Evolutionary conservation across 2,797 vertebrate species (phyloP).

Genomic region (Carduelis carduelis): DNA sequence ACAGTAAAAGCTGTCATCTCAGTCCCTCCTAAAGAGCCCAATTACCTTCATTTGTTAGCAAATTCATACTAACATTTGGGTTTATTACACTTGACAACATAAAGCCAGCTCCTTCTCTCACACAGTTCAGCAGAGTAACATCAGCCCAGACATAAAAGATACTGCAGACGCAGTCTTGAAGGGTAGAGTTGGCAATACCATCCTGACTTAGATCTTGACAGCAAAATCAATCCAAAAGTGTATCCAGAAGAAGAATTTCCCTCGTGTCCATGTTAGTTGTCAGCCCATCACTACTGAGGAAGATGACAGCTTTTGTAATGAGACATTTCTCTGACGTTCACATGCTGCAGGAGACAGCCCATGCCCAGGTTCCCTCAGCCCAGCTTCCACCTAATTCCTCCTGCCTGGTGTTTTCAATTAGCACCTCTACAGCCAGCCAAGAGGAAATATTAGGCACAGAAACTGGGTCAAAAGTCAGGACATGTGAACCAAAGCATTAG

Average conservation of each 20-base stretch:
- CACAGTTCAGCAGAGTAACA: not conserved
- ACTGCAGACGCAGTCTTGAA: not conserved
- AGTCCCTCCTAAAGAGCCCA: slow-evolving; percentile 50
- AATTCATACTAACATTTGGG: slow-evolving; percentile 36
- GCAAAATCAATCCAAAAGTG: not conserved
- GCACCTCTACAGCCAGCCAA: not conserved
- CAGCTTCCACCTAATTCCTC: not conserved
- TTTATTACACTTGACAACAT: slow-evolving; percentile 38
- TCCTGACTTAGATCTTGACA: not conserved
- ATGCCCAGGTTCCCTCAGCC: not conserved
- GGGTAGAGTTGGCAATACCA: not conserved
- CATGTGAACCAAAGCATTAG: not conserved
- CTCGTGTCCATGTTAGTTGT: not conserved
- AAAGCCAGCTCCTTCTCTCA: not conserved
- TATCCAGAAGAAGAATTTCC: not conserved
- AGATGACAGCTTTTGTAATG: not conserved
- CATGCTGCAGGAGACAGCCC: not conserved
- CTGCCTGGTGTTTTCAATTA: slow-evolving; percentile 18
- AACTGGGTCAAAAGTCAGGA: slow-evolving; percentile 37
- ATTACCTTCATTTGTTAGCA: slow-evolving; percentile 68
- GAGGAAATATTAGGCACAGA: not conserved
- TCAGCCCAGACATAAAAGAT: not conserved
- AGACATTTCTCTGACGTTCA: not conserved
- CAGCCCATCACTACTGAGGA: not conserved
- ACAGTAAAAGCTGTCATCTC: slow-evolving; percentile 71